Percentiles rank a stretch among this genome's conserved stretches.
Conservation (phyloP, 2,113 vertebrate species). For the Nipponia nippon region DNA sequence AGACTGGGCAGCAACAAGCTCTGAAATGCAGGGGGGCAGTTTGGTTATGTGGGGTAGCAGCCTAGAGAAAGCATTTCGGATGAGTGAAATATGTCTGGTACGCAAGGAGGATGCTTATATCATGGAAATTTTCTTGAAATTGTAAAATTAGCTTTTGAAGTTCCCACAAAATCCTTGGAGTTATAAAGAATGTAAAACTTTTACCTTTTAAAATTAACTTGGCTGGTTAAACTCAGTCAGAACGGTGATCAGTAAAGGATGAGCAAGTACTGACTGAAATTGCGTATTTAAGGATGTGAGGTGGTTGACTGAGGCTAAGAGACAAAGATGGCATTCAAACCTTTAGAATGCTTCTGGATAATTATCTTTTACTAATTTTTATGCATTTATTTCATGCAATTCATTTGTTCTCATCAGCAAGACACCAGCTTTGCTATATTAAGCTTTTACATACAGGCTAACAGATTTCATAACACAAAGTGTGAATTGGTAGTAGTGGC, state of each 20-base stretch:
- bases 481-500: not conserved
- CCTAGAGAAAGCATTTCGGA: not conserved
- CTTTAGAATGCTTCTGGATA: not conserved
- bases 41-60: not conserved
- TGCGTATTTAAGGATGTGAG: not conserved
- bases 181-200: not conserved
- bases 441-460: not conserved
- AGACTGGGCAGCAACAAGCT: not conserved
- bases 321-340: not conserved
- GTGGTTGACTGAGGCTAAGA: not conserved
- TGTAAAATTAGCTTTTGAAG: not conserved
- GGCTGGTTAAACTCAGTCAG: not conserved
- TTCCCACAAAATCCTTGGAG: not conserved
- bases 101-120: not conserved
- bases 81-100: not conserved
- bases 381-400: not conserved
- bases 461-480: not conserved
- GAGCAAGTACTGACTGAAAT: not conserved
- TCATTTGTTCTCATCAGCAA: slow-evolving; percentile 30
- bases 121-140: not conserved
- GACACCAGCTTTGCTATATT: not conserved
- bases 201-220: not conserved
- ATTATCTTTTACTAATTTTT: not conserved
- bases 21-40: not conserved
- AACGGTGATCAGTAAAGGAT: not conserved